Base-by-base conservation (phyloP, 2,888 invertebrate species). In the Automeris io region DNA sequence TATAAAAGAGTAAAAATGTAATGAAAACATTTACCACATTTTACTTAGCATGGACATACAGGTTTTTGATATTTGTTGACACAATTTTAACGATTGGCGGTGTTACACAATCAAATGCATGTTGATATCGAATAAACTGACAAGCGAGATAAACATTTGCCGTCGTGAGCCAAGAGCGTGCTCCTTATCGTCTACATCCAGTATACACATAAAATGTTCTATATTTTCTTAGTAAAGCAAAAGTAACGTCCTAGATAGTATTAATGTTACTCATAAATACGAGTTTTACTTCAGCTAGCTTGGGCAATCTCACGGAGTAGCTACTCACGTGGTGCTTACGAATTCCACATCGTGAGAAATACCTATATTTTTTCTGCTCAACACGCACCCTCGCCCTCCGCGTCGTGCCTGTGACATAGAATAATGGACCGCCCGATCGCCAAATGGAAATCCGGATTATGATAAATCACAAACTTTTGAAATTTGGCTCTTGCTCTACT, bases 401-500 rank as follows among this genome's bases (percentile, higher is more conserved):
- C 67, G 61, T 72, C 68, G 70, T 81, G 80, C 70, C 73, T 70
- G 60, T 82, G 83, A 85, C 83, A 66, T 72, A 77, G 79, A 85
- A 80, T 81, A 83, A 83, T 83, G 83, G 81, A 78, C 71, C 73
- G 63, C 59, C 67, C 74, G 71, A 70, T 78, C 76, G 65, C 71
- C 75, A 81, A 82, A 83, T 82, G 80, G 81, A 74, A 79, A 79
- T 80, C 67, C 71, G 71, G 76, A 81, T 82, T 80, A 82, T 83
- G 82, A 83, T 83, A 83, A 83, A 83, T 83, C 82, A 80, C 73
- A 80, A 83, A 81, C 71, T 83, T 81, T 82, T 79, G 78, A 75
- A 80, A 78, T 81, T 78, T 74, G 70, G 68, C 76, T 73, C 70
- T 70, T 74, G 78, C 70, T 67, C 62, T 57, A 57, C 59, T 78